Conservation (phyloP, 2,888 invertebrate species). For the Cryptocephalus moraei region DNA sequence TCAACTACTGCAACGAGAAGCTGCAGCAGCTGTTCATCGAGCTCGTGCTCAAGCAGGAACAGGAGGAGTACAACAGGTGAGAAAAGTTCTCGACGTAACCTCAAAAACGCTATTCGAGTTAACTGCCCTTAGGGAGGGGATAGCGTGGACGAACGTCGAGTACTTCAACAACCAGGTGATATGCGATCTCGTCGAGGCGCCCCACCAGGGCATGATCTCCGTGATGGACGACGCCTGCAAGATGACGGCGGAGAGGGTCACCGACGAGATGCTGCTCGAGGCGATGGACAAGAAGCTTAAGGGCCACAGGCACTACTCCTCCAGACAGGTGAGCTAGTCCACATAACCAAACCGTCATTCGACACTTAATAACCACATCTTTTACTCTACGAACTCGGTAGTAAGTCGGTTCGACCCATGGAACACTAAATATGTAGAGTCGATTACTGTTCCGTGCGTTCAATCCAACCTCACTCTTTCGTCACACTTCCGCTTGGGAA, state of each 20-base stretch:
- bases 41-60: constrained; percentile 93
- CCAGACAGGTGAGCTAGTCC: constrained; percentile 53
- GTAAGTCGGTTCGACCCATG: too few species aligned
- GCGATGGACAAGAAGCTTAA: constrained; percentile 86
- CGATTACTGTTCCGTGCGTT: too few species aligned
- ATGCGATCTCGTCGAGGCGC: constrained; percentile 90
- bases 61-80: constrained; percentile 92
- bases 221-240: constrained; percentile 94
- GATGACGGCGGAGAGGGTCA: constrained; percentile 87
- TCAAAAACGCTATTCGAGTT: too few species aligned
- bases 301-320: constrained; percentile 83
- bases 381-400: too few species aligned
- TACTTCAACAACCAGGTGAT: constrained; percentile 97
- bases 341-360: too few species aligned
- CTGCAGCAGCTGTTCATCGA: constrained; percentile 96
- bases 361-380: too few species aligned
- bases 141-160: constrained; percentile 88
- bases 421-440: too few species aligned
- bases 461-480: too few species aligned
- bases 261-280: constrained; percentile 73
- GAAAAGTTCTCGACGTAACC: constrained; percentile 83
- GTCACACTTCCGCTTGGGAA: too few species aligned
- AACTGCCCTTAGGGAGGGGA: constrained; percentile 71
- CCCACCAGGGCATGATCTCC: constrained; percentile 79
- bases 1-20: constrained; percentile 98